Evolutionary conservation across 2,888 invertebrate genomes (phyloP).

Genomic region (Punctoribates punctum): DNA sequence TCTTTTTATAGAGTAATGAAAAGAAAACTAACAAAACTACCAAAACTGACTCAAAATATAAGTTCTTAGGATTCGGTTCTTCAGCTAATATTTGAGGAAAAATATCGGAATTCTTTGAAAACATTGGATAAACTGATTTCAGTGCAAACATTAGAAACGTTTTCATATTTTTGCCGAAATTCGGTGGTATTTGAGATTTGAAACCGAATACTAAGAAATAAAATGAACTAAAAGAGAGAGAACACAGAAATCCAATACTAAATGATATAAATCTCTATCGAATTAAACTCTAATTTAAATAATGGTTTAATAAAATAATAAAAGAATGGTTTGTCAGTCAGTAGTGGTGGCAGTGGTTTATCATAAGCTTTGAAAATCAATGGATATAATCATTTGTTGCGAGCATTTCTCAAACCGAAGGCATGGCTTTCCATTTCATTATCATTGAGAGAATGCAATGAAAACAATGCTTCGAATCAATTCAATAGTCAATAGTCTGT

Average conservation of each 20-base stretch:
- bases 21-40: conserved; percentile 1
- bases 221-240: neutral
- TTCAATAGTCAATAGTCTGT: neutral
- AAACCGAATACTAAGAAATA: conserved; percentile 26
- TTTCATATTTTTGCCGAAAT: too few species aligned
- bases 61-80: neutral
- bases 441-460: conserved; percentile 1
- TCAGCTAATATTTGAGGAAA: neutral
- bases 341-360: conserved; percentile 27
- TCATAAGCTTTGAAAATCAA: conserved; percentile 27
- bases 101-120: neutral
- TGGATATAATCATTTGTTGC: too few species aligned
- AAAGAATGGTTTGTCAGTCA: conserved; percentile 11
- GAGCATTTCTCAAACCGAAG: too few species aligned
- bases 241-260: neutral
- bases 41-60: conserved; percentile 5
- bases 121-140: too few species aligned
- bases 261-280: neutral
- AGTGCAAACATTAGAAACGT: too few species aligned
- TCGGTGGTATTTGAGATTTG: neutral
- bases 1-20: neutral
- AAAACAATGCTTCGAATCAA: neutral
- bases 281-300: neutral
- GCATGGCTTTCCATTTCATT: conserved; percentile 9
- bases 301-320: conserved; percentile 18